phyloP scores from a whole-genome alignment of 2,888 invertebrate genomes.

The Drosophila rubida region DNA sequence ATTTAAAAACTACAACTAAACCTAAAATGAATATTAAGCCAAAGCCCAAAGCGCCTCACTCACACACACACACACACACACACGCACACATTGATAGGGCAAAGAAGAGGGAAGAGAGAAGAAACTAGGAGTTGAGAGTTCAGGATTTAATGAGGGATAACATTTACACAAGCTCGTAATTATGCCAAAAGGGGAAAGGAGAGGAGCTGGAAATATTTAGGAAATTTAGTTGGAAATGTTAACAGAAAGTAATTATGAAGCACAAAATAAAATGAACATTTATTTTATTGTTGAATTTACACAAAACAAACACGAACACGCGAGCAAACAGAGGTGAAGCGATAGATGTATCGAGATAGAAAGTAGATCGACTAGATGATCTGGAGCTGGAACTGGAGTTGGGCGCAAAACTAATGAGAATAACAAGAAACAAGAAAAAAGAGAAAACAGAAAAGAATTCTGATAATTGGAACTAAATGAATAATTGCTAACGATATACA shows the following conservation, averaged over 20 bases:
- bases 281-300: constrained; percentile 37
- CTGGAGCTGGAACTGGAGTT: neutral
- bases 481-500: constrained; percentile 54
- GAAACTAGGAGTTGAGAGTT: constrained; percentile 8
- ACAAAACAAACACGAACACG: constrained; percentile 3
- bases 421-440: neutral
- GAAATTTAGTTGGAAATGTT: constrained; percentile 41
- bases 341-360: constrained; percentile 4
- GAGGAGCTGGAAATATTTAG: constrained; percentile 9
- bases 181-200: constrained; percentile 12
- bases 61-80: constrained; percentile 14
- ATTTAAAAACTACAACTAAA: constrained; percentile 41
- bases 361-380: neutral
- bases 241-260: constrained; percentile 4
- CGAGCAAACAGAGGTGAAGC: constrained; percentile 24
- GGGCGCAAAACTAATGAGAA: constrained; percentile 5
- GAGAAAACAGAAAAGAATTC: neutral
- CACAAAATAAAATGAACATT: constrained; percentile 1
- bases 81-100: no score
- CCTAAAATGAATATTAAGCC: constrained; percentile 15
- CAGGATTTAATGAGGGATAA: constrained; percentile 9
- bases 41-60: constrained; percentile 65
- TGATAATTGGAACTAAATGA: constrained; percentile 21
- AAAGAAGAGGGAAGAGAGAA: neutral
- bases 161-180: constrained; percentile 30